Base-by-base conservation (phyloP, 2,113 vertebrate genomes). In the Polypterus bichir region DNA sequence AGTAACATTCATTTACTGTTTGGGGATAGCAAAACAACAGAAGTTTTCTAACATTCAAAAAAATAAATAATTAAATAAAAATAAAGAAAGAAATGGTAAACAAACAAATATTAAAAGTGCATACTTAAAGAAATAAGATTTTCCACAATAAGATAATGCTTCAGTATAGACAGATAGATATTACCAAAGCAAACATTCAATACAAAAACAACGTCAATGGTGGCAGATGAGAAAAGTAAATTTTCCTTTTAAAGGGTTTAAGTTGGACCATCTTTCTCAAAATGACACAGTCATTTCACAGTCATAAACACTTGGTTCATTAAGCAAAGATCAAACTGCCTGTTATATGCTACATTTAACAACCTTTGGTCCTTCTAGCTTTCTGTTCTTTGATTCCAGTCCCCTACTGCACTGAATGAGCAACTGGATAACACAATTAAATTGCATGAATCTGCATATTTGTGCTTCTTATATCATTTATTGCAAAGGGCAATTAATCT, bases 261-360 rank as follows among this genome's bases (percentile, higher is more conserved):
- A 74, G 70, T 79, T 76, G 65, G 75, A 76, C 75, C 70, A 73
- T 86, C 80, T 80, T 84, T 87, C 79, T 83, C 79, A 83, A 81
- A 83, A 85, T 76, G 85, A 78, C 81, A 82, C 81, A 69, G 73
- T 84, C 77, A 77, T 79, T 83, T 83, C 74, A 78, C 75, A 82
- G 86, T 80, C 86, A 90, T 92, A 90, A 92, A 90, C 80, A 85
- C 74, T 79, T 4, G 86, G 83, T 85, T 90, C 90, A 93, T 93
- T 91, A 93, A 86, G 74, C 85, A 77, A 83, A 84, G 83, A 79
- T 86, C 80, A 84, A 78, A 82, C 83, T 76, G 79, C 69, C 73
- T 77, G 83, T 91, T 86, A 86, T 68, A 66, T 66, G 83, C 83
- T 89, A 86, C 86, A 90, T 88, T 90, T 83, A 89, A 81, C 81